These are phyloP conservation scores for Phrynosoma blainvillii DNA, from an alignment of 2,113 vertebrate genomes.

Conservation along the genomic window DNA sequence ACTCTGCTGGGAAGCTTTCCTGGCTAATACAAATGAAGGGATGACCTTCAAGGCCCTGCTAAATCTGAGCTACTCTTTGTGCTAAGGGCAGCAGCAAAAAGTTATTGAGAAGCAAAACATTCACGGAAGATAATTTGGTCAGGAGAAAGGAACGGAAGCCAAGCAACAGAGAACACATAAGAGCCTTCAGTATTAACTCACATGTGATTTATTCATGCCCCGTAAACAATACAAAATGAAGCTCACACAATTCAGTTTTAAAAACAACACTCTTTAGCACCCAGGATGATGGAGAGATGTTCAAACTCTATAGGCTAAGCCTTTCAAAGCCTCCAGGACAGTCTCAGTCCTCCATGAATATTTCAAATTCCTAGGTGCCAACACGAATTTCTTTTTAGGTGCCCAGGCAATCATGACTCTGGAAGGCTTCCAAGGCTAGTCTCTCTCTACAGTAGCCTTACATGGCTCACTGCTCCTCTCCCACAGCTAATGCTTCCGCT, in stretches of 20 bases:
- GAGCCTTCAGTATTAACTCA: neutral
- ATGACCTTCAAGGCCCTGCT: slow-evolving; percentile 45
- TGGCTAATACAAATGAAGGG: neutral
- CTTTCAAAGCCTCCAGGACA: neutral
- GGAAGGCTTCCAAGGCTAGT: neutral
- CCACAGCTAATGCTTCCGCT: neutral
- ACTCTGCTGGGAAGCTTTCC: slow-evolving; percentile 48
- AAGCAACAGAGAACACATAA: neutral
- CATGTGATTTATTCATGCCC: neutral
- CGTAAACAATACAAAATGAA: neutral
- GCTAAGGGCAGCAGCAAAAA: neutral
- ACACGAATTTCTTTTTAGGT: neutral
- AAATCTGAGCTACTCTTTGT: neutral
- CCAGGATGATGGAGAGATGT: neutral
- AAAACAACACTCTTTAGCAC: neutral
- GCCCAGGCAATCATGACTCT: neutral
- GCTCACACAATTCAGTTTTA: neutral
- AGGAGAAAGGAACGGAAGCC: neutral
- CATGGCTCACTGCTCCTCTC: neutral
- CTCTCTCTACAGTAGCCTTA: neutral
- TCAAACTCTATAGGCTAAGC: neutral
- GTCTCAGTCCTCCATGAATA: neutral
- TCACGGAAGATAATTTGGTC: neutral
- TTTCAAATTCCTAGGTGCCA: slow-evolving; percentile 7
- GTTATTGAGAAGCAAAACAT: slow-evolving; percentile 16